Evolutionary conservation across 2,888 invertebrate genomes (phyloP), one percentile per base, ranked within the genome.

Genomic region (Scaptomyza caliginosa): DNA sequence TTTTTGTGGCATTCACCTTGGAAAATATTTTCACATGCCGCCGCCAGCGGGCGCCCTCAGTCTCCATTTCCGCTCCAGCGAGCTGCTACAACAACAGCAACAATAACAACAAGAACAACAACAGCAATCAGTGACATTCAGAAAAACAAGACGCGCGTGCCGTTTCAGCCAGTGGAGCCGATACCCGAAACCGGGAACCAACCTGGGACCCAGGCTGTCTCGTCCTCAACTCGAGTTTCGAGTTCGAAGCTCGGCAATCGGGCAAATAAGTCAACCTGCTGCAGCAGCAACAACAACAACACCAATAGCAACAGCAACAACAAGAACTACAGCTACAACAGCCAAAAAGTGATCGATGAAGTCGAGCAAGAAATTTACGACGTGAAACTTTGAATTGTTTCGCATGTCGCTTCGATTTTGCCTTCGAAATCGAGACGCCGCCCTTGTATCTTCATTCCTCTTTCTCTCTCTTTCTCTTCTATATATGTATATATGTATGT

Each of bases 301-400:
- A 70, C 55, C 54, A 17, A n/a, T 45, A 54, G 42, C 60, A 57
- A 39, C 64, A 60, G 23, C 51, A 70, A 16, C 34, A 54, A 45
- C 60, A 57, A 39, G 59, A 60, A 26, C 51, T 63, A 16, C 34
- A 28, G 26, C 26, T 28, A 54, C 54, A 64, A 57, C 40, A 76
- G 40, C 71, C 74, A 59, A 75, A 82, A 82, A 89, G 88, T 90
- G 90, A 90, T 90, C 90, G 90, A 90, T 90, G 90, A 90, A 90
- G 90, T 90, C 83, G 79, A 76, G 70, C 78, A 65, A 75, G 74
- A 83, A 89, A 90, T 90, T 90, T 90, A 90, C 88, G 90, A 90
- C 88, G 90, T 90, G 90, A 88, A 89, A 90, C 89, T 89, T 89
- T 84, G 86, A 85, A 88, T 88, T 85, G 88, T 86, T 86, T 79